Evolutionary conservation across 23 tunicate species (phyloP).

Genomic region (Oikopleura albicans): DNA sequence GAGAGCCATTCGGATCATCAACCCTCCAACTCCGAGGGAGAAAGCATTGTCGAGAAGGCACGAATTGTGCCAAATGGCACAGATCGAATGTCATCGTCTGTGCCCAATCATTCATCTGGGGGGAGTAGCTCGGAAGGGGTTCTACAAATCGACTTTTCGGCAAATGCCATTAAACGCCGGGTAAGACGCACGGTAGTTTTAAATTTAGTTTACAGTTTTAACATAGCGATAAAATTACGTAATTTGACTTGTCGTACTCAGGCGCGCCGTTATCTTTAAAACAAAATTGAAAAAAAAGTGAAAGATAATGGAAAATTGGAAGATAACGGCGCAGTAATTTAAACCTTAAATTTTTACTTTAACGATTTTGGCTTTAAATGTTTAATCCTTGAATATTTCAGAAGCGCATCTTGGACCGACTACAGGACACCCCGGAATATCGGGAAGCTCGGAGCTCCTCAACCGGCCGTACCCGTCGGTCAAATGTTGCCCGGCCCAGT

Average conservation of each 20-base stretch:
- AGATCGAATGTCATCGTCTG: not conserved
- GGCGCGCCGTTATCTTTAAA: too few species aligned
- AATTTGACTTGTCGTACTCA: too few species aligned
- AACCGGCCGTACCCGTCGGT: not conserved
- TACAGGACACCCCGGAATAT: not conserved
- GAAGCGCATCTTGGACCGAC: slow-evolving; percentile 1
- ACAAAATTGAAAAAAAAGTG: too few species aligned
- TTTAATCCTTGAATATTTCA: too few species aligned
- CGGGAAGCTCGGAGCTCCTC: not conserved
- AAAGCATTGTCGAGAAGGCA: not conserved
- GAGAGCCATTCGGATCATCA: not conserved
- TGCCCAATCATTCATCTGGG: not conserved
- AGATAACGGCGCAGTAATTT: too few species aligned
- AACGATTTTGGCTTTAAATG: too few species aligned
- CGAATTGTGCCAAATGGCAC: not conserved
- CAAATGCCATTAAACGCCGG: not conserved
- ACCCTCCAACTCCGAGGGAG: not conserved
- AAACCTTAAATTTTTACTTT: too few species aligned
- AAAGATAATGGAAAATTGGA: too few species aligned
- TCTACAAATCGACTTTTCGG: not conserved
- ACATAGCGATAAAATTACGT: too few species aligned
- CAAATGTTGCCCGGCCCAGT: not conserved
- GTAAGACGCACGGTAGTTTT: too few species aligned
- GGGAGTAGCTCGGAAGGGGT: not conserved
- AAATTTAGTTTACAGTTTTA: too few species aligned